Conservation (phyloP, 2,888 invertebrate species). For the Perizoma flavofasciatum region DNA sequence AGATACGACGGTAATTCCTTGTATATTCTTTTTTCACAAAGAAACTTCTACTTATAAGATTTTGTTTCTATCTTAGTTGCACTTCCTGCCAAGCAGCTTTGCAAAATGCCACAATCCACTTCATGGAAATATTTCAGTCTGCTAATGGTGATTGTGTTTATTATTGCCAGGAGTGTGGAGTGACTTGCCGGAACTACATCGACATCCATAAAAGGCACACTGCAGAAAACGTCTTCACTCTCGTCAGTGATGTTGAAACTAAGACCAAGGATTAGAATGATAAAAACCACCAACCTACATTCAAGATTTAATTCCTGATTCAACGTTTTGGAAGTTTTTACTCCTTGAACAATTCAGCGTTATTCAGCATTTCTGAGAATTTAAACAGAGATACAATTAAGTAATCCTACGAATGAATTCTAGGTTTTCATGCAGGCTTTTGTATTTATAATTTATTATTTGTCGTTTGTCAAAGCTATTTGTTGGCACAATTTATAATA, state of each 20-base stretch:
- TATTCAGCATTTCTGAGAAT: background rate
- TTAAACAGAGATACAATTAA: background rate
- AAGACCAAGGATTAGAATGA: constrained; percentile 56
- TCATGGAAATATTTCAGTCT: too few relatives aligned
- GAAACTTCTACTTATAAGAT: too few relatives aligned
- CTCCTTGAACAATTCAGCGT: background rate
- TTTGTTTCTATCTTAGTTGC: too few relatives aligned
- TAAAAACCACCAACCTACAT: background rate
- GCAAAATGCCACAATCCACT: too few relatives aligned
- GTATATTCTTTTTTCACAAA: too few relatives aligned
- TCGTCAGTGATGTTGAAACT: constrained; percentile 72
- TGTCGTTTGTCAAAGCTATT: constrained; percentile 1
- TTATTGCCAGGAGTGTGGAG: constrained; percentile 71
- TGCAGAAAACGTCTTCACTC: constrained; percentile 72
- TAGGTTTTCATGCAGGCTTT: background rate
- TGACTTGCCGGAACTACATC: constrained; percentile 71
- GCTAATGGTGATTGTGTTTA: background rate
- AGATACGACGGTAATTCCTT: too few relatives aligned
- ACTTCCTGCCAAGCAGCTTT: too few relatives aligned
- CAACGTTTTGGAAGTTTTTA: background rate
- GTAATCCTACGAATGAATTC: background rate
- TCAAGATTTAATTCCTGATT: background rate
- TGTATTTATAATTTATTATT: constrained; percentile 10
- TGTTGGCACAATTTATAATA: background rate
- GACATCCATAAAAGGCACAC: constrained; percentile 71